Evolutionary conservation across 2,888 invertebrate species (phyloP).

Genomic region (Crioceris asparagi): DNA sequence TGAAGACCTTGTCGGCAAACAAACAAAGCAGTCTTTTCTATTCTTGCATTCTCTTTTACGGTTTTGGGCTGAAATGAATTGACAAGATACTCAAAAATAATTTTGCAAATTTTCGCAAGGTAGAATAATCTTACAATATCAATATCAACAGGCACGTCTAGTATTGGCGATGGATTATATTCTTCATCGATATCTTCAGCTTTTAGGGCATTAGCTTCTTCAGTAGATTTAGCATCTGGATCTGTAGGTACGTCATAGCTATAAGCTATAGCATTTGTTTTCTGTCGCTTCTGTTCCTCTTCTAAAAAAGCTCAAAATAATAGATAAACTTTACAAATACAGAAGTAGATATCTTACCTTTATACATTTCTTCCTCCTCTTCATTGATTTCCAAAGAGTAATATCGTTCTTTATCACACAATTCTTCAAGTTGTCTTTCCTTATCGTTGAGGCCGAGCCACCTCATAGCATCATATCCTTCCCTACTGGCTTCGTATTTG

Average conservation of each 20-base stretch:
- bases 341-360: constrained; percentile 58
- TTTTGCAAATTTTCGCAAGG: constrained; percentile 3
- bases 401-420: constrained; percentile 94
- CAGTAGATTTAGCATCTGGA: constrained; percentile 37
- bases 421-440: constrained; percentile 56
- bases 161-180: constrained; percentile 59
- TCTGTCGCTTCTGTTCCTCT: constrained; percentile 83
- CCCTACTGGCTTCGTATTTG: constrained; percentile 67
- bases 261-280: constrained; percentile 62
- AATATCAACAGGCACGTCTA: constrained; percentile 68
- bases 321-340: neutral
- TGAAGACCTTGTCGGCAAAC: constrained; percentile 86
- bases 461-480: constrained; percentile 52
- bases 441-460: constrained; percentile 37
- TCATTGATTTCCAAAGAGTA: constrained; percentile 78
- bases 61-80: constrained; percentile 68
- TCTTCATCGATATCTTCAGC: constrained; percentile 57
- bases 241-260: constrained; percentile 53
- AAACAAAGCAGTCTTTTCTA: constrained; percentile 88
- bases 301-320: constrained; percentile 46
- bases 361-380: constrained; percentile 79
- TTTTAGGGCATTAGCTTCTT: constrained; percentile 30
- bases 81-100: neutral
- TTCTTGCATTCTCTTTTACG: constrained; percentile 81
- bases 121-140: constrained; percentile 47